phyloP scores from a whole-genome alignment of 2,888 invertebrate species.

The Sinelater perroti region DNA sequence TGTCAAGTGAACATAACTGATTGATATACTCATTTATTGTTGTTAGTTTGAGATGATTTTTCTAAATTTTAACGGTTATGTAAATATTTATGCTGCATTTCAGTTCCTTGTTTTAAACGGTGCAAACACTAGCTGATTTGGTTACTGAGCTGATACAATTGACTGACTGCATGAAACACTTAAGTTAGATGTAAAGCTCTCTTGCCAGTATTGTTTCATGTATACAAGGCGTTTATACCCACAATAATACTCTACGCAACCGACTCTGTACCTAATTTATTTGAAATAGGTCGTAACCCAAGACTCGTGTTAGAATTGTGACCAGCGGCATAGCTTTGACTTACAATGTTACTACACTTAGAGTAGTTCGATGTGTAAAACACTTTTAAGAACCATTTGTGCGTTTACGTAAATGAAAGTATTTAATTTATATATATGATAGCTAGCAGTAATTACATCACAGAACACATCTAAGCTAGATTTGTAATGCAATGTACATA shows the following conservation, averaged over 20 bases:
- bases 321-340: slow-evolving; percentile 60
- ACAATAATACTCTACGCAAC: slow-evolving; percentile 11
- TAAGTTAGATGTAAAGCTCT: too few relatives aligned
- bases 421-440: slow-evolving; percentile 49
- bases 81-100: too few relatives aligned
- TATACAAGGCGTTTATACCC: slow-evolving; percentile 7
- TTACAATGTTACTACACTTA: slow-evolving; percentile 53
- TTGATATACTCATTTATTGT: too few relatives aligned
- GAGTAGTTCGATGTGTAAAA: slow-evolving; percentile 55
- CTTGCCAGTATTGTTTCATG: slow-evolving; percentile 5
- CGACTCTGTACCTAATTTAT: slow-evolving; percentile 18
- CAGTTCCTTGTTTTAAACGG: too few relatives aligned
- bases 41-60: too few relatives aligned
- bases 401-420: slow-evolving; percentile 48
- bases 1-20: too few relatives aligned
- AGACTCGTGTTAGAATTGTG: slow-evolving; percentile 58
- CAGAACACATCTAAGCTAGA: slow-evolving; percentile 28
- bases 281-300: slow-evolving; percentile 23
- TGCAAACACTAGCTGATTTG: too few relatives aligned
- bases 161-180: too few relatives aligned
- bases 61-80: too few relatives aligned
- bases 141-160: too few relatives aligned
- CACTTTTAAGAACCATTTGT: slow-evolving; percentile 48
- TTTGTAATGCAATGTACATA: slow-evolving; percentile 36
- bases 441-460: slow-evolving; percentile 36